A percentile compares a stretch with the other conserved stretches of the same genome.
Conservation (phyloP, 1,140 invertebrate species). For the Dendroctonus ponderosae region DNA sequence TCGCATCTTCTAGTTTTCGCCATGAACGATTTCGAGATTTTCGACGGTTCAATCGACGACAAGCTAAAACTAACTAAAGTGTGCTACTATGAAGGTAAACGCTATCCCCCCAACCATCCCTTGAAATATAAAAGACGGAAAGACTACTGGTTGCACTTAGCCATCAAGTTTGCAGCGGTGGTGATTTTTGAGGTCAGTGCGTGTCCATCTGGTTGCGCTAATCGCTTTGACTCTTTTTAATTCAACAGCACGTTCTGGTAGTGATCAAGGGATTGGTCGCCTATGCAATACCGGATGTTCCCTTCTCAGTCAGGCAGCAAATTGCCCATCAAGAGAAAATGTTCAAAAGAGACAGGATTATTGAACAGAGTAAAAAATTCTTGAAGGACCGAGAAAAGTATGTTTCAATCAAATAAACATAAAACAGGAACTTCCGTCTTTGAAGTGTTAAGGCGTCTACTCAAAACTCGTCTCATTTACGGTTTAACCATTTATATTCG, state of each 20-base stretch:
- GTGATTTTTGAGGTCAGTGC: constrained; percentile 31
- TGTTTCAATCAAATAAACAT: no score
- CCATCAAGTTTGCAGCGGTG: constrained; percentile 19
- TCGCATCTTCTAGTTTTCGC: constrained; percentile 23
- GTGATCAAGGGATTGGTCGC: constrained; percentile 33
- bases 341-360: constrained; percentile 14
- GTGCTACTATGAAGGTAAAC: constrained; percentile 29
- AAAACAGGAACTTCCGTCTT: no score
- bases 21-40: constrained; percentile 31
- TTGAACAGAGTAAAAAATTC: no score
- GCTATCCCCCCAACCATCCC: constrained; percentile 22
- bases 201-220: background rate
- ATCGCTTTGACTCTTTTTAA: background rate
- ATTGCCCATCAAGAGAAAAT: constrained; percentile 24
- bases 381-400: no score
- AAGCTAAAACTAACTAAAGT: background rate
- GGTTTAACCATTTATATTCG: no score
- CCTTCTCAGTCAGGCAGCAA: constrained; percentile 26
- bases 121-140: constrained; percentile 7
- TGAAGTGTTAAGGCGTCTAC: no score
- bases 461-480: no score
- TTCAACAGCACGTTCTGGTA: constrained; percentile 33
- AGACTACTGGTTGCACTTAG: constrained; percentile 20
- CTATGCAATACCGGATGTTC: constrained; percentile 37
- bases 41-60: constrained; percentile 10